phyloP scores from a whole-genome alignment of 2,797 vertebrate species.

The Gambusia yucatana region DNA sequence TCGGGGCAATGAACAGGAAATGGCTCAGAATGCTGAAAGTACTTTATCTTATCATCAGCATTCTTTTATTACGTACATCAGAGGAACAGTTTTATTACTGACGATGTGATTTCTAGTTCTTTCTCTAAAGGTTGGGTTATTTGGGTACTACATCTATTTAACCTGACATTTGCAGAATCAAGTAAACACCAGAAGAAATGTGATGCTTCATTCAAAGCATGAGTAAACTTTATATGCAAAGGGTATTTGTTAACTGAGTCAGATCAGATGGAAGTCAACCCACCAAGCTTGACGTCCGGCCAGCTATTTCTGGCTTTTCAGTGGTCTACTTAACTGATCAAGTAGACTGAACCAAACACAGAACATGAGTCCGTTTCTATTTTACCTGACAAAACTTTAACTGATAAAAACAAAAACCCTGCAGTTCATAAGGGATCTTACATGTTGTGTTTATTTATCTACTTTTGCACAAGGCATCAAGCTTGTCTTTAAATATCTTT shows the following conservation, averaged over 20 bases:
- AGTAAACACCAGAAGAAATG: background rate
- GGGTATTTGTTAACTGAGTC: constrained; percentile 16
- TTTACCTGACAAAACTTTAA: constrained; percentile 13
- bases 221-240: constrained; percentile 29
- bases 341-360: constrained; percentile 28
- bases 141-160: background rate
- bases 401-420: background rate
- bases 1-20: constrained; percentile 35
- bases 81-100: background rate
- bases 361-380: constrained; percentile 2
- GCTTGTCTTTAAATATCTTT: background rate
- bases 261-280: constrained; percentile 57
- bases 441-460: background rate
- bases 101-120: background rate
- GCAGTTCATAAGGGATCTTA: background rate
- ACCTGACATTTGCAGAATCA: background rate
- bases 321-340: constrained; percentile 32
- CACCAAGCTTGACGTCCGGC: constrained; percentile 39
- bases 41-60: constrained; percentile 7
- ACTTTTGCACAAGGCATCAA: background rate
- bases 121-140: background rate
- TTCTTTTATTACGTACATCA: constrained; percentile 10
- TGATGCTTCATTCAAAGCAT: constrained; percentile 13
- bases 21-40: constrained; percentile 19
- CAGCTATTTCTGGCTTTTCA: constrained; percentile 51